Conservation (phyloP, 2,888 invertebrate species). For the Apotomis capreana region DNA sequence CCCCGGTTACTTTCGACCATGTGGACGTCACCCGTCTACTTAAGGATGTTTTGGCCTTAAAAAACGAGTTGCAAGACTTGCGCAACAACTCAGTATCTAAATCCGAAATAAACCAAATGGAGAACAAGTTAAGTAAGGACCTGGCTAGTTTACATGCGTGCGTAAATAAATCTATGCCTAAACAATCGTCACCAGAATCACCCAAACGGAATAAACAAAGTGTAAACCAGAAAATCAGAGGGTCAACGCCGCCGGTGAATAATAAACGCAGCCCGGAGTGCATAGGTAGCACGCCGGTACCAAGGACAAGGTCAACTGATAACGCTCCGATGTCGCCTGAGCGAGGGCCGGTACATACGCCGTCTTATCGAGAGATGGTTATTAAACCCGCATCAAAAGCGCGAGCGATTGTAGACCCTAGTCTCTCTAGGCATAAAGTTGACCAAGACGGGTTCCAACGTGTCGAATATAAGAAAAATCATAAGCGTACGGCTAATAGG, state of each 20-base stretch:
- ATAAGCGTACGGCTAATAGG: neutral
- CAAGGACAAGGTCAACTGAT: too few species aligned
- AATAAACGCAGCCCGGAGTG: too few species aligned
- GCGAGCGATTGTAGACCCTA: neutral
- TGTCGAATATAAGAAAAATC: neutral
- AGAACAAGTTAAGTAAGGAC: neutral
- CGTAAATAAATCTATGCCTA: neutral
- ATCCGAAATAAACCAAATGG: neutral
- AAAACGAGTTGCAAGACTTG: neutral
- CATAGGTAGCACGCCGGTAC: too few species aligned
- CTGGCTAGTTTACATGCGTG: neutral
- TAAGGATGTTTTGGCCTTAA: neutral
- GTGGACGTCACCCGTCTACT: conserved; percentile 1
- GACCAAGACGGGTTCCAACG: neutral
- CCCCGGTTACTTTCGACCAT: conserved; percentile 18
- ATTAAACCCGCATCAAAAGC: neutral
- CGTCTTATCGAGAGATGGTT: neutral
- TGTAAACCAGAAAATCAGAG: neutral
- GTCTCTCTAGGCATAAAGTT: neutral
- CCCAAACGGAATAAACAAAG: neutral
- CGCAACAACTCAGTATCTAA: neutral
- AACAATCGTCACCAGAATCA: too few species aligned
- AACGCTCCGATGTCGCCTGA: too few species aligned
- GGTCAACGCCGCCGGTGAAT: too few species aligned
- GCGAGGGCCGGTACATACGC: neutral